Percentiles rank a stretch among this genome's conserved stretches.
phyloP scores from a whole-genome alignment of 2,113 vertebrate genomes.

The Cervus canadensis region DNA sequence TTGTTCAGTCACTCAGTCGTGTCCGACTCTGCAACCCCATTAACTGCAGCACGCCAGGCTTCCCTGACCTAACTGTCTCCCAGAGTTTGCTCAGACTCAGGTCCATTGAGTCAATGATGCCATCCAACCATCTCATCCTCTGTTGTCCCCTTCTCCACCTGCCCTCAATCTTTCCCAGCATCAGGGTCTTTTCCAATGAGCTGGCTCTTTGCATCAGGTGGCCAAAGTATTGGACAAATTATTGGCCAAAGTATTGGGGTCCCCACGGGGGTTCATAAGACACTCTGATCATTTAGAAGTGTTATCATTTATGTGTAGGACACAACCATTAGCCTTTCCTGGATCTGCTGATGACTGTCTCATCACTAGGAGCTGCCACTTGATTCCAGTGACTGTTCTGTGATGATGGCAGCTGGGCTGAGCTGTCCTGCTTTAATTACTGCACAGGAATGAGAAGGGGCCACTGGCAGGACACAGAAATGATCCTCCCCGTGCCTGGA shows the following conservation, averaged over 20 bases:
- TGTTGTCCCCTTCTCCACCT: not conserved
- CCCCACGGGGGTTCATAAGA: accelerated
- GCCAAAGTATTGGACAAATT: not conserved
- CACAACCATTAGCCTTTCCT: not conserved
- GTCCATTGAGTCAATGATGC: not conserved
- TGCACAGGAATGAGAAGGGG: not conserved
- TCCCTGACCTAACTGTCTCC: not conserved
- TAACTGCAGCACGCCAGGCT: not conserved
- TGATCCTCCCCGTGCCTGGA: not conserved
- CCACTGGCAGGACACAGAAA: not conserved
- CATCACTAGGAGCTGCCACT: not conserved
- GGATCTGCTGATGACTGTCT: not conserved
- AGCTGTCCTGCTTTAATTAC: not conserved
- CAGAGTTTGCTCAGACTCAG: not conserved
- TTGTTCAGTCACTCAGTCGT: not conserved
- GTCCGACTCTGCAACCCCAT: not conserved
- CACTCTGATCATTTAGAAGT: accelerated
- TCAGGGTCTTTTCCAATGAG: not conserved
- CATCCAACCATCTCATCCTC: not conserved
- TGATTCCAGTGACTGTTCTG: not conserved
- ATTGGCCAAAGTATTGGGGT: not conserved
- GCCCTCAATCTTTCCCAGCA: not conserved
- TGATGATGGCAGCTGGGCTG: not conserved
- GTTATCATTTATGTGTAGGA: not conserved
- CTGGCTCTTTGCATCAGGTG: not conserved